A percentile compares a stretch with the other conserved stretches of the same genome.
phyloP scores from a whole-genome alignment of 2,888 invertebrate genomes.

The Drosophila cyrtoloma region DNA sequence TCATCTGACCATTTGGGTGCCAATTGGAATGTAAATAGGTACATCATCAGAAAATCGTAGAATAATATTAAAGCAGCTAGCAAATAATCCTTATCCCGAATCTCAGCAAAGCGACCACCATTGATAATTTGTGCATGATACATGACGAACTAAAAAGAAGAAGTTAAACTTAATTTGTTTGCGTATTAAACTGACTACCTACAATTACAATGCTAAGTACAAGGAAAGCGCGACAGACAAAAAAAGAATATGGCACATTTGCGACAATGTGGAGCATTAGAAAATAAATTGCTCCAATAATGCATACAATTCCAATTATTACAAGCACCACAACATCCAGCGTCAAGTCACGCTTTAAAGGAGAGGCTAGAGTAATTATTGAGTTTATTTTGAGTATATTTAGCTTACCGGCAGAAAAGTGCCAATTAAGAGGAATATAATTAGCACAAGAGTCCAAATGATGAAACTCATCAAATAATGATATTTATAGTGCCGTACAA shows the following conservation, averaged over 20 bases:
- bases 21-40: slow-evolving; percentile 48
- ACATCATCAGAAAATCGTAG: slow-evolving; percentile 60
- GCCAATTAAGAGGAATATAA: slow-evolving; percentile 43
- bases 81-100: slow-evolving; percentile 56
- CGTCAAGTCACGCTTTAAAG: slow-evolving; percentile 55
- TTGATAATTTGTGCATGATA: slow-evolving; percentile 70
- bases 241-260: slow-evolving; percentile 49
- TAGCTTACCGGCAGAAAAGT: slow-evolving; percentile 42
- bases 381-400: not conserved
- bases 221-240: slow-evolving; percentile 42
- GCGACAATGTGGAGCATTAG: slow-evolving; percentile 55
- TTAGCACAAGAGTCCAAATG: slow-evolving; percentile 43
- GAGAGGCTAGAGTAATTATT: too few relatives aligned
- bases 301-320: slow-evolving; percentile 42
- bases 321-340: slow-evolving; percentile 58
- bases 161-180: not conserved
- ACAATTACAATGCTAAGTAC: slow-evolving; percentile 45
- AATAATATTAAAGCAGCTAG: slow-evolving; percentile 57
- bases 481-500: slow-evolving; percentile 40
- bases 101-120: slow-evolving; percentile 60
- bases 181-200: not conserved
- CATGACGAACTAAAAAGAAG: slow-evolving; percentile 57
- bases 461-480: slow-evolving; percentile 41
- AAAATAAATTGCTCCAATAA: slow-evolving; percentile 62
- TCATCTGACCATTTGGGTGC: slow-evolving; percentile 55